Evolutionary conservation across 2,888 invertebrate genomes (phyloP).

Genomic region (Heteromyza rotundicornis): DNA sequence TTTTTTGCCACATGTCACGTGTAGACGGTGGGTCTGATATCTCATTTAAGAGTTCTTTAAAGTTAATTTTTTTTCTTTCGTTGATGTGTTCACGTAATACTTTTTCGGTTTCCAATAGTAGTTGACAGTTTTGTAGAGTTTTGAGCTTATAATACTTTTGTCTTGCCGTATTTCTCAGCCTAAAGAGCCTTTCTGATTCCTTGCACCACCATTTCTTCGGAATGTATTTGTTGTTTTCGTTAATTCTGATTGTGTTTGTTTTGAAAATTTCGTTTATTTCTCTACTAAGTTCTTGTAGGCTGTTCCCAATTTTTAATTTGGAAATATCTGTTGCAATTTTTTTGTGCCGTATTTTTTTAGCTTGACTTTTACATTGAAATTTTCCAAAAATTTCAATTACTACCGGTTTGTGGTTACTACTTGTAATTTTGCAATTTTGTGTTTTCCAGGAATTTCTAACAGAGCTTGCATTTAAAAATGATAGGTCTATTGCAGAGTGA

Average conservation of each 20-base stretch:
- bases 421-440: neutral
- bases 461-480: neutral
- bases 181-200: neutral
- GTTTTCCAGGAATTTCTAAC: neutral
- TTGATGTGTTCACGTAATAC: neutral
- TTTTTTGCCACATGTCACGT: conserved; percentile 9
- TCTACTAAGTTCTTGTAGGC: too few relatives aligned
- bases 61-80: neutral
- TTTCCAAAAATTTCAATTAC: neutral
- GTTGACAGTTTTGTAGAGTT: neutral
- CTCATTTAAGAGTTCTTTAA: neutral
- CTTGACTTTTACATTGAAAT: too few relatives aligned
- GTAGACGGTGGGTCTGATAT: neutral
- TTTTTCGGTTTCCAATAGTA: neutral
- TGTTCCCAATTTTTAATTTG: neutral
- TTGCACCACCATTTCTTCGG: conserved; percentile 15
- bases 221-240: neutral
- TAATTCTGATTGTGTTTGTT: neutral
- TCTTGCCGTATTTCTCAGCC: neutral
- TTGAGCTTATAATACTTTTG: neutral
- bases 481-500: conserved; percentile 8
- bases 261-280: too few relatives aligned
- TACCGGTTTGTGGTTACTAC: conserved; percentile 18
- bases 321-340: neutral
- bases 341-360: neutral